These are phyloP conservation scores for Drosophila tanythrix DNA, from an alignment of 2,888 invertebrate genomes.

Conservation along the genomic window DNA sequence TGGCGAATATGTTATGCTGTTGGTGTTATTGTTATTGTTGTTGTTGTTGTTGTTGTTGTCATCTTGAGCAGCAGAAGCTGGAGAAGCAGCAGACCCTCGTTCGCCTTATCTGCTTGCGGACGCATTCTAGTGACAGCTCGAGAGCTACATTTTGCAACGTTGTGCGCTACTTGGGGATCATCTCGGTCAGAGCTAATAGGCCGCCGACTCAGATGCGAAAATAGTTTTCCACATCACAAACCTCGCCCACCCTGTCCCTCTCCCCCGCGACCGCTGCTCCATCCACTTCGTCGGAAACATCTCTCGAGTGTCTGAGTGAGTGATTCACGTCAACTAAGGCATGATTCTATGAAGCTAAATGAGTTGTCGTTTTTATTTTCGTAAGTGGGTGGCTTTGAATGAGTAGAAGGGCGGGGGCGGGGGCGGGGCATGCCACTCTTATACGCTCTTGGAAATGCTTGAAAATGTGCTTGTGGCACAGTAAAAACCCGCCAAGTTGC, in stretches of 20 bases:
- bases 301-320: constrained; percentile 69
- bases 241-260: background rate
- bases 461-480: constrained; percentile 45
- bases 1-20: constrained; percentile 1
- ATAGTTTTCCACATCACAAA: constrained; percentile 57
- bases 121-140: constrained; percentile 70
- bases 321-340: constrained; percentile 79
- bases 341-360: constrained; percentile 77
- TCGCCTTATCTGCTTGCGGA: constrained; percentile 30
- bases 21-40: background rate
- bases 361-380: constrained; percentile 71
- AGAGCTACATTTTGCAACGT: constrained; percentile 60
- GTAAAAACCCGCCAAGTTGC: constrained; percentile 37
- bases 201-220: constrained; percentile 58
- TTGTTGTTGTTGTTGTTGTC: constrained; percentile 22
- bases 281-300: constrained; percentile 24
- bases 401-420: background rate
- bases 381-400: constrained; percentile 47
- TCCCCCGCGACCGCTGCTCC: background rate
- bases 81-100: constrained; percentile 8
- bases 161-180: constrained; percentile 49
- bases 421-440: constrained; percentile 5
- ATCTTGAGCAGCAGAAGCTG: constrained; percentile 27
- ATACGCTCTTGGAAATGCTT: constrained; percentile 51
- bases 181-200: constrained; percentile 76